Percentiles rank a stretch among this genome's conserved stretches.
Conservation (phyloP, 2,797 vertebrate genomes). For the Amazonetta brasiliensis region DNA sequence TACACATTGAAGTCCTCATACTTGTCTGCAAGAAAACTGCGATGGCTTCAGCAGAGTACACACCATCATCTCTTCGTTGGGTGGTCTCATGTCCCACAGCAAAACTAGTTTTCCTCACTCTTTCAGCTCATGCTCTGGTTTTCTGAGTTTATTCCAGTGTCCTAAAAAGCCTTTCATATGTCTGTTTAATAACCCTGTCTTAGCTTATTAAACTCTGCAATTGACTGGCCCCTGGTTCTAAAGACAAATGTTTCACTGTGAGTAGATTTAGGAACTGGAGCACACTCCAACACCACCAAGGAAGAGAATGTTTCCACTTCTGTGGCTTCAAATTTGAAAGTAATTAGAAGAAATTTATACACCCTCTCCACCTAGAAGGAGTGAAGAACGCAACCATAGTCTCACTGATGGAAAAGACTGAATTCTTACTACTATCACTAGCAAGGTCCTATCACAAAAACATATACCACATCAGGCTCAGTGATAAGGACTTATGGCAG, state of each 20-base stretch:
- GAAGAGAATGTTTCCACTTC: not conserved
- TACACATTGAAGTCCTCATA: not conserved
- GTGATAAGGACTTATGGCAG: not conserved
- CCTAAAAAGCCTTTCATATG: not conserved
- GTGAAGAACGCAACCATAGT: not conserved
- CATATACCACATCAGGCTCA: not conserved
- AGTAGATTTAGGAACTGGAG: not conserved
- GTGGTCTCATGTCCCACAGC: not conserved
- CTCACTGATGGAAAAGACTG: not conserved
- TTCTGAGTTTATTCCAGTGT: not conserved
- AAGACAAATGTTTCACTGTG: not conserved
- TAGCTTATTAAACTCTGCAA: constrained; percentile 7
- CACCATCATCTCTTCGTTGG: not conserved
- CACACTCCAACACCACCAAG: not conserved
- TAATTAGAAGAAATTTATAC: not conserved
- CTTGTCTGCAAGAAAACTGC: not conserved
- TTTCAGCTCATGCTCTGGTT: not conserved
- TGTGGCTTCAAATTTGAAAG: not conserved
- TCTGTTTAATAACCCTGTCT: not conserved
- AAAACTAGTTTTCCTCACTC: not conserved
- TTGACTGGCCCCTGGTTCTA: not conserved
- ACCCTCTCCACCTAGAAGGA: not conserved
- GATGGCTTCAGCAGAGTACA: not conserved
- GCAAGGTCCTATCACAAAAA: not conserved
- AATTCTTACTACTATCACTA: not conserved